These are phyloP conservation scores for Caenorhabditis drosophilae DNA, from an alignment of 2,888 invertebrate genomes.

Conservation along the genomic window DNA sequence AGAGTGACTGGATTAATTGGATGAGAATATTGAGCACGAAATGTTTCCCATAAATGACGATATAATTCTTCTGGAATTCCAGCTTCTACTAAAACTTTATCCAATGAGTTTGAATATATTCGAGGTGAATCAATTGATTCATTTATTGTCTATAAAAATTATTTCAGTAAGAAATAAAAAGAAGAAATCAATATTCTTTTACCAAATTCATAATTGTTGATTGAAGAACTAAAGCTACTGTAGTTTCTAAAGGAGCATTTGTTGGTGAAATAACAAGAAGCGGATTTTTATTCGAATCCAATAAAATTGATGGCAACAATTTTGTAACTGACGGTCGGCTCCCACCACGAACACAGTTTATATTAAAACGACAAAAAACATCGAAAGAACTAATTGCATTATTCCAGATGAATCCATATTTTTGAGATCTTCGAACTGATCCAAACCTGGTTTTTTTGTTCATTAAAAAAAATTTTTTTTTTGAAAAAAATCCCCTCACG, in stretches of 20 bases:
- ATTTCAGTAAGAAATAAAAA: neutral
- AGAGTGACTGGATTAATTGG: slow-evolving; percentile 26
- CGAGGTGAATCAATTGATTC: slow-evolving; percentile 23
- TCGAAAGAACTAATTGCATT: slow-evolving; percentile 48
- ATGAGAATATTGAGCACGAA: slow-evolving; percentile 32
- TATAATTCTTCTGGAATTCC: slow-evolving; percentile 25
- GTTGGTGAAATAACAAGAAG: slow-evolving; percentile 9
- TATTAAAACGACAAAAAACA: slow-evolving; percentile 18
- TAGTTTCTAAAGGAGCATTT: slow-evolving; percentile 10
- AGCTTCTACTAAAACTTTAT: slow-evolving; percentile 20
- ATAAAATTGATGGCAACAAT: slow-evolving; percentile 20
- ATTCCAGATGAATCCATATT: slow-evolving; percentile 51
- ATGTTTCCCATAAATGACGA: slow-evolving; percentile 22
- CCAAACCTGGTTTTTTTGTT: slow-evolving; percentile 35
- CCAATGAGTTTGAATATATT: slow-evolving; percentile 14
- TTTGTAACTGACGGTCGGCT: slow-evolving; percentile 25
- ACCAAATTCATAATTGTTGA: slow-evolving; percentile 23
- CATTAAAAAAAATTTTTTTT: neutral
- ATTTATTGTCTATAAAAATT: slow-evolving; percentile 6
- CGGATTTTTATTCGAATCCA: slow-evolving; percentile 3
- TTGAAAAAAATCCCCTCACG: slow-evolving; percentile 18
- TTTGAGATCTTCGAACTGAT: slow-evolving; percentile 31
- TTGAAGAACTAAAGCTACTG: slow-evolving; percentile 14
- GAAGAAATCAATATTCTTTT: neutral
- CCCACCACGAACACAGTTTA: slow-evolving; percentile 27